Evolutionary conservation across 2,888 invertebrate species (phyloP).

Genomic region (Lamproptera curius): DNA sequence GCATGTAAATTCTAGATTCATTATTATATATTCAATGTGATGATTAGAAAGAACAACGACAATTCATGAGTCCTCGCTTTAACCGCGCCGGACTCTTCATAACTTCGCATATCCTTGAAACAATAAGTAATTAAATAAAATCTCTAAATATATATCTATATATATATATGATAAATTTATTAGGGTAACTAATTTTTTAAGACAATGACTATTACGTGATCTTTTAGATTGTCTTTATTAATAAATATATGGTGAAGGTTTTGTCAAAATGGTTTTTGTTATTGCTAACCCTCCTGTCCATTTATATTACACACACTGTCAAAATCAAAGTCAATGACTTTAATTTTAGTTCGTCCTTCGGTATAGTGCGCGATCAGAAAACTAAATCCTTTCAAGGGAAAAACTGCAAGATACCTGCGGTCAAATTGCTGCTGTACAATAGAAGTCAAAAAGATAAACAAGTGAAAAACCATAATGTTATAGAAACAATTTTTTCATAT

Average conservation of each 20-base stretch:
- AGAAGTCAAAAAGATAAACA: no score
- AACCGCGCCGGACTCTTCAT: conserved; percentile 56
- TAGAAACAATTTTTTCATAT: no score
- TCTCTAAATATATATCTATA: conserved; percentile 50
- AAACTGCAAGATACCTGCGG: no score
- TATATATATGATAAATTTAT: conserved; percentile 72
- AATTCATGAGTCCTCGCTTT: conserved; percentile 56
- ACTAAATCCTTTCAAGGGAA: no score
- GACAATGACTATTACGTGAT: conserved; percentile 78
- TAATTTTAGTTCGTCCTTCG: no score
- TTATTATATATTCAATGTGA: conserved; percentile 73
- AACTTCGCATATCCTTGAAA: conserved; percentile 79
- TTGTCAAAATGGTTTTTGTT: conserved; percentile 71
- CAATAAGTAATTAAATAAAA: conserved; percentile 76
- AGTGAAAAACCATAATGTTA: no score
- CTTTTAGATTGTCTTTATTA: conserved; percentile 79
- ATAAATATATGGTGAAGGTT: conserved; percentile 79
- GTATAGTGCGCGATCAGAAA: no score
- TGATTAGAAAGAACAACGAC: conserved; percentile 73
- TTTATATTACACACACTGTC: no score
- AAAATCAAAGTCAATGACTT: no score
- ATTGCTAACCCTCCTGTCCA: conserved; percentile 33
- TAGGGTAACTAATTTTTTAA: conserved; percentile 78
- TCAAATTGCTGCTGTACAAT: no score
- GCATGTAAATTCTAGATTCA: conserved; percentile 61